phyloP scores from a whole-genome alignment of 1,140 invertebrate species.

The Drosophila subpulchrella region DNA sequence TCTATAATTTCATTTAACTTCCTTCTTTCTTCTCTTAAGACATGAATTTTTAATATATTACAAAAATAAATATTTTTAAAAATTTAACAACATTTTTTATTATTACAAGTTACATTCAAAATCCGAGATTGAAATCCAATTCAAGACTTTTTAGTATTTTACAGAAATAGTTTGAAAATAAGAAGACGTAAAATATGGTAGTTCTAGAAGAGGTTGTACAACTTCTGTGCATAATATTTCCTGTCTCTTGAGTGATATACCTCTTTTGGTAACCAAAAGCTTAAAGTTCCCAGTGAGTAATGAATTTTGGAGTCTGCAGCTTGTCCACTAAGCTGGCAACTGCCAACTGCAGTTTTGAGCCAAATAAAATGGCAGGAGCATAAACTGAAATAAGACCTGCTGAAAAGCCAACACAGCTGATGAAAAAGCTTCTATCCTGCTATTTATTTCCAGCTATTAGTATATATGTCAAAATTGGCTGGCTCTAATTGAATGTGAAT shows the following conservation, averaged over 20 bases:
- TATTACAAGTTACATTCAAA: too few species aligned
- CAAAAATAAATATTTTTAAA: too few species aligned
- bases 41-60: too few species aligned
- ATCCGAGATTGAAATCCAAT: too few species aligned
- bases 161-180: too few species aligned
- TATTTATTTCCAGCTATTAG: constrained; percentile 42
- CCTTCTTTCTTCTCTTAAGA: too few species aligned
- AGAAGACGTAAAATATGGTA: too few species aligned
- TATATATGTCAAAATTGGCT: constrained; percentile 19
- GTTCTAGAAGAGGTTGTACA: background rate
- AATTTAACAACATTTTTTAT: too few species aligned
- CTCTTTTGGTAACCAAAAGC: background rate
- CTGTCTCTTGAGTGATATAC: background rate
- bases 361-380: constrained; percentile 13
- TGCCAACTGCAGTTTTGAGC: constrained; percentile 30
- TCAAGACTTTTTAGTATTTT: too few species aligned
- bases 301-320: constrained; percentile 26
- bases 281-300: constrained; percentile 10
- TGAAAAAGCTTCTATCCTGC: constrained; percentile 26
- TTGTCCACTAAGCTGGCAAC: constrained; percentile 28
- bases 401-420: constrained; percentile 1
- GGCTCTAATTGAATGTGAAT: constrained; percentile 36
- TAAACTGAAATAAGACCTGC: constrained; percentile 21
- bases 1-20: too few species aligned
- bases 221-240: background rate